Evolutionary conservation across 2,888 invertebrate genomes (phyloP), one percentile per base, ranked within the genome.

Genomic region (Rosalia funebris): DNA sequence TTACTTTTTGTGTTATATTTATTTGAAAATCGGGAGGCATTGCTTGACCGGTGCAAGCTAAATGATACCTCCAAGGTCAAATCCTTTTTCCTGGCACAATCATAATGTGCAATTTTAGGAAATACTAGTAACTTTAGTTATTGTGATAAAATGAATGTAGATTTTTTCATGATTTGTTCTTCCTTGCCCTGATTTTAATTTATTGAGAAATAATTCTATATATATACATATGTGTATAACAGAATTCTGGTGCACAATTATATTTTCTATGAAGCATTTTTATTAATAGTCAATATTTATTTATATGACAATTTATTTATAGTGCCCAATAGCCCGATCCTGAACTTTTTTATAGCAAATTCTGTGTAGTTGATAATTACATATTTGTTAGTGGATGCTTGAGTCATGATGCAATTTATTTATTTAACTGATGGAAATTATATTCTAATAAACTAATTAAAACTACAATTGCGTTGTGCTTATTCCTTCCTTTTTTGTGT

Each of bases 361-460:
- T 58, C 62, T 70, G 66, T 68, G 68, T 73, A 69, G 69, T 70
- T 50, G n/a, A 39, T 73, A 66, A 71, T 68, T 67, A 71, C 62
- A 68, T 73, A 74, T 74, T 75, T 75, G 70, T 74, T 78, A 78
- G 76, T 75, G 75, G 72, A 77, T 70, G 79, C 79, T 79, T 79
- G 68, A 75, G 77, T 78, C 76, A 75, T 77, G 75, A 77, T 76
- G 78, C 78, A 79, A 75, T 79, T 79, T 79, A 79, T 80, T 80
- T 80, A 80, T 79, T 79, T 77, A 74, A 74, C 70, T 78, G 75
- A 77, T 79, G 76, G 71, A 78, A 77, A 77, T 77, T 79, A 79
- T 80, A 80, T 81, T 80, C 79, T 80, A 81, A 80, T 80, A 80
- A 81, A 81, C 73, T 75, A 74, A 77, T 69, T 63, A 63, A 70